Evolutionary conservation across 2,888 invertebrate genomes (phyloP).

Genomic region (Pseudococcus jackbeardsleyi): DNA sequence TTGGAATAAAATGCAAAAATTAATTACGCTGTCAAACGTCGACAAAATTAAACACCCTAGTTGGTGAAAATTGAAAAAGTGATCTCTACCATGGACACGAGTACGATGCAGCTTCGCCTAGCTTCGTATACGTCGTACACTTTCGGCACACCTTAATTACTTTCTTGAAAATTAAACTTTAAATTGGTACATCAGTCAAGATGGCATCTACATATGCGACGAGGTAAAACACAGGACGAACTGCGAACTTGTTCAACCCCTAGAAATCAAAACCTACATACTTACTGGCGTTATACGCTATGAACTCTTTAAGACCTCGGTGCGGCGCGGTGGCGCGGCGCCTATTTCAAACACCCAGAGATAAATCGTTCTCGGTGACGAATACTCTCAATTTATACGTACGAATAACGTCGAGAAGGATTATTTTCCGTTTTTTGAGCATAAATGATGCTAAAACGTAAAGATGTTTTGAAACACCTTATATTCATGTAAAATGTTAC

Average conservation of each 20-base stretch:
- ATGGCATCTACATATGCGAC: constrained; percentile 29
- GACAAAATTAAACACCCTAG: too few species aligned
- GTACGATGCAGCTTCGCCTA: too few species aligned
- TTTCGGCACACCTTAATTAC: background rate
- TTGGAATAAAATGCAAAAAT: too few species aligned
- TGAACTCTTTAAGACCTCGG: background rate
- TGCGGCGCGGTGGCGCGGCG: too few species aligned
- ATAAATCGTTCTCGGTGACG: constrained; percentile 16
- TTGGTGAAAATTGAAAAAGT: too few species aligned
- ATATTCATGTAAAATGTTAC: constrained; percentile 41
- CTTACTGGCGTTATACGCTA: background rate
- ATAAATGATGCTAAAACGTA: constrained; percentile 23
- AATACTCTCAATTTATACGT: constrained; percentile 43
- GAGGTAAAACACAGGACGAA: background rate
- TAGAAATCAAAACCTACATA: background rate
- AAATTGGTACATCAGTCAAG: background rate
- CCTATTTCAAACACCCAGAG: background rate
- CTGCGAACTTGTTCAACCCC: background rate
- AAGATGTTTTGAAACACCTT: constrained; percentile 32
- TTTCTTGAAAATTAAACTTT: background rate
- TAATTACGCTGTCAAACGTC: too few species aligned
- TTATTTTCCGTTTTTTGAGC: constrained; percentile 28
- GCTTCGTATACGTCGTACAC: too few species aligned
- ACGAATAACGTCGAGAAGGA: constrained; percentile 23
- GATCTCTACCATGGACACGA: too few species aligned